Percentiles rank a stretch among this genome's conserved stretches.
Evolutionary conservation across 2,888 invertebrate species (phyloP).

Genomic region (Sabatieria punctata): DNA sequence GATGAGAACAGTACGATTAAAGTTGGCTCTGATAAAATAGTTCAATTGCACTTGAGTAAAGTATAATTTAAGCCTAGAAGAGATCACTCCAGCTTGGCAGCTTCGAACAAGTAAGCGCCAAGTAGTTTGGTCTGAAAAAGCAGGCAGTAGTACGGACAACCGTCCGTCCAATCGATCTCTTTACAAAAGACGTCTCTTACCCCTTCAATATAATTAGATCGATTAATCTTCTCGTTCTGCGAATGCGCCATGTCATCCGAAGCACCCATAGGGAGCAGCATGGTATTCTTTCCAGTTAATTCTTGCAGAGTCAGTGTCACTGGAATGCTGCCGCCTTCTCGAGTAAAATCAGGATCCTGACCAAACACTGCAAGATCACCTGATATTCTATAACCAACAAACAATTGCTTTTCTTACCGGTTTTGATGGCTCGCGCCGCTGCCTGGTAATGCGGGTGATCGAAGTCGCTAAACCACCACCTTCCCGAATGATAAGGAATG

Average conservation of each 20-base stretch:
- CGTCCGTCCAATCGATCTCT: neutral
- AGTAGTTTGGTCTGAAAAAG: conserved; percentile 17
- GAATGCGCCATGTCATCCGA: conserved; percentile 96
- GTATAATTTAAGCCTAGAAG: no score
- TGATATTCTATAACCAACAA: neutral
- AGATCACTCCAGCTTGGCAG: no score
- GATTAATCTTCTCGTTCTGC: conserved; percentile 30
- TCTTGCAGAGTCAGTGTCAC: conserved; percentile 66
- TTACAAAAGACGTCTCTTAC: neutral
- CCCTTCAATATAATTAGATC: conserved; percentile 10
- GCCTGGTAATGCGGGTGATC: conserved; percentile 80
- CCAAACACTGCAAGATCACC: conserved; percentile 49
- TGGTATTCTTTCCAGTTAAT: conserved; percentile 55
- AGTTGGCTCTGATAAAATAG: no score
- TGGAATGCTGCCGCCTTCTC: conserved; percentile 95
- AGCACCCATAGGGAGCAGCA: conserved; percentile 81
- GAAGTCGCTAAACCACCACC: conserved; percentile 81
- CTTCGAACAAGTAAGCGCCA: neutral
- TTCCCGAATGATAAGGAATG: conserved; percentile 51
- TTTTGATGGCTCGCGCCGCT: conserved; percentile 43
- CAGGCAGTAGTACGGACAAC: neutral
- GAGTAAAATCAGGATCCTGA: conserved; percentile 76
- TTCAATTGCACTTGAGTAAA: no score
- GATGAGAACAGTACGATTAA: no score
- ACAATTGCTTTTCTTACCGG: conserved; percentile 22